Base-by-base conservation (phyloP, 2,113 vertebrate species). In the Seriola rivoliana region DNA sequence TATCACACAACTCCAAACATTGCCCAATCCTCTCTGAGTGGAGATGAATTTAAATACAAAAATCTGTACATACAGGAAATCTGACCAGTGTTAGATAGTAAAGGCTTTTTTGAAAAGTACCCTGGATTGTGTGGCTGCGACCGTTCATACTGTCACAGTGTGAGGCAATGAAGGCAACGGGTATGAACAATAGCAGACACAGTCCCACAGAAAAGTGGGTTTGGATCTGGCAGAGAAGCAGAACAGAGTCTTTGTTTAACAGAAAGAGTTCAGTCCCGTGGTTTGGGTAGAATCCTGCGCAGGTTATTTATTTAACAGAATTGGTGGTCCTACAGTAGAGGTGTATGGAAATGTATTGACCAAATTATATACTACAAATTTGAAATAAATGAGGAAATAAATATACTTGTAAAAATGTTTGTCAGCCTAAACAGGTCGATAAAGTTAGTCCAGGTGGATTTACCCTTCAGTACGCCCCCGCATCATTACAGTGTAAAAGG, bases 181-280 rank as follows among this genome's bases (percentile, higher is more conserved):
- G 36, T 75, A 79, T 72, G 89, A 80, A 92, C 93, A 94, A 95
- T 91, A 62, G 91, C 85, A 93, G 91, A 57, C 32, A 19, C n/a
- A 65, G 44, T 34, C 8, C 62, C 36, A 65, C 23, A 68, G 23
- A 29, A 23, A 93, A 91, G 87, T 90, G 40, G 74, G 76, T 77
- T 75, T 86, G 52, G 90, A 82, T 81, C 81, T 86, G 75, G 88
- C 78, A 82, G 67, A 75, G 74, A 90, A 90, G 87, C 85, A 86
- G 70, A 88, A 80, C 79, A 87, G 70, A 83, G 79, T 57, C 85
- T 88, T 91, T 89, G 87, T 91, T 75, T 71, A 73, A 71, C 71
- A 78, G 71, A 89, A 81, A 82, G 76, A 48, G 44, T 85, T 88
- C 25, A 81, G 58, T 77, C 42, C 73, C 10, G 62, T 76, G 44